Conservation (phyloP, 2,797 vertebrate species). For the Scolopax bukidnonensis region DNA sequence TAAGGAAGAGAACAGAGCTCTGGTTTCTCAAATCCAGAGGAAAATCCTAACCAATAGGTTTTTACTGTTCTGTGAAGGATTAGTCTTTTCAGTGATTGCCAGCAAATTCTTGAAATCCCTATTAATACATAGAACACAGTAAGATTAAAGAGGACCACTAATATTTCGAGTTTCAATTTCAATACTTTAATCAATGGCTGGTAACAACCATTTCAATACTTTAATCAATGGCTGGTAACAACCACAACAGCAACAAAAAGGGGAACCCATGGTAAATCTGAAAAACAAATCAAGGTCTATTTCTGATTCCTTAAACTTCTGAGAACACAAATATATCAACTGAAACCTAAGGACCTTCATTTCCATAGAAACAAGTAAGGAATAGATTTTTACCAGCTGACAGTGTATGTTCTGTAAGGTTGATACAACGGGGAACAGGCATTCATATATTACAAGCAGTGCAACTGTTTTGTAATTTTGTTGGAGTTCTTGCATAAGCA, state of each 20-base stretch:
- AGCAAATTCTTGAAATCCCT: not conserved
- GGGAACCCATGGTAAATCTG: not conserved
- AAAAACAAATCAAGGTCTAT: not conserved
- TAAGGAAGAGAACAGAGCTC: not conserved
- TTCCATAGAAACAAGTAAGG: not conserved
- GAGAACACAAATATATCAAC: not conserved
- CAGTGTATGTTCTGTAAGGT: not conserved
- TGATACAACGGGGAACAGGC: not conserved
- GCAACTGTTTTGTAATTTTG: not conserved
- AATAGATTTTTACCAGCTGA: not conserved
- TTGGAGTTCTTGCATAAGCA: not conserved
- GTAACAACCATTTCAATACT: not conserved
- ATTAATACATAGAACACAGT: not conserved
- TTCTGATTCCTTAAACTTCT: not conserved
- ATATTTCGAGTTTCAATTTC: not conserved
- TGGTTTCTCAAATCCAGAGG: not conserved
- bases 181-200: not conserved
- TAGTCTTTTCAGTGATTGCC: not conserved
- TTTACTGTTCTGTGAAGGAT: not conserved
- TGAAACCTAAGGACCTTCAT: not conserved
- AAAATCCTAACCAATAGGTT: not conserved
- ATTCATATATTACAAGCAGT: not conserved
- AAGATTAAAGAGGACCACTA: not conserved
- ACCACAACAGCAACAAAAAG: not conserved
- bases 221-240: not conserved